Base-by-base conservation (phyloP, 2,113 vertebrate genomes). In the Pelobates fuscus region DNA sequence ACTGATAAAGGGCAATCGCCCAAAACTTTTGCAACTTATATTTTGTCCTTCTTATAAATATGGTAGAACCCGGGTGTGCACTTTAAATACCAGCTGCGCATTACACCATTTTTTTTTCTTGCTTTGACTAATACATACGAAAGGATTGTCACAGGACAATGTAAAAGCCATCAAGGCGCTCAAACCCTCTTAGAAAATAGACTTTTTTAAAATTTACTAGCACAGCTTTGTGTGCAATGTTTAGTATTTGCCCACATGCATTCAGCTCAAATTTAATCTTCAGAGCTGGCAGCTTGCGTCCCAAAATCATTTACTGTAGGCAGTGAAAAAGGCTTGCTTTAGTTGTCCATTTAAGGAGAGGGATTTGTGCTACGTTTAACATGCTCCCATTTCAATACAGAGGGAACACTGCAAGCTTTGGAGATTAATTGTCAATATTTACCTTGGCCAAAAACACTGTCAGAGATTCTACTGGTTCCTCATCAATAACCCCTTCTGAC, bases 361-460 rank as follows among this genome's bases (percentile, higher is more conserved):
- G 64, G 63, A 60, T 67, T 75, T 75, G 23, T 59, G 62, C 71
- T 59, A 24, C 52, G 43, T 30, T 59, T 59, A 46, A 29, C 27
- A 44, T 26, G 41, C 14, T 49, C 25, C 15, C 64, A 46, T 76
- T 57, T 76, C 67, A 58, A 49, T 60, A 49, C 17, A n/a, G 54
- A 64, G 78, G 30, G 37, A 15, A 5, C 63, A 59, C 59, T 7
- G 52, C 1, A 5, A 74, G 75, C 81, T 4, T 1, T 72, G 58
- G 75, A 75, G 80, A 68, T 64, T 68, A 70, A 65, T 11, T 27
- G 67, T 70, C 43, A 2, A 21, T 81, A 70, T 80, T 81, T 75
- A 41, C 30, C 32, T 82, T 76, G 78, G 61, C 76, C 44, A 44
- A 20, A 29, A 23, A 26, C 46, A 14, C 46, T 57, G 6, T 55